These are phyloP conservation scores for Agonopterix arenella DNA, from an alignment of 2,888 invertebrate genomes.

Conservation along the genomic window DNA sequence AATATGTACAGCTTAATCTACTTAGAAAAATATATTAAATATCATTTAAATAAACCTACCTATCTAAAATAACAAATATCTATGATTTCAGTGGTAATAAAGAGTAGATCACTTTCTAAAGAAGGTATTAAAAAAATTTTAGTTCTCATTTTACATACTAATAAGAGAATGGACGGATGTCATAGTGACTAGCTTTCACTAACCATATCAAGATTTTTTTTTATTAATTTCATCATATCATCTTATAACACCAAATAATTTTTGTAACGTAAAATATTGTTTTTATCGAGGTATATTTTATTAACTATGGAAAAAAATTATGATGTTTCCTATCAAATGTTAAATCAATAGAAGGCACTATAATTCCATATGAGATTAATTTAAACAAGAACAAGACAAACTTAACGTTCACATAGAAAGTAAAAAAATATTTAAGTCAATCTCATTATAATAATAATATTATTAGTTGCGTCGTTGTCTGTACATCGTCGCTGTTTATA, in stretches of 20 bases:
- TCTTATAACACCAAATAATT: too few relatives aligned
- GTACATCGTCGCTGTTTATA: conserved; percentile 8
- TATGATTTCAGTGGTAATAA: neutral
- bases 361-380: too few relatives aligned
- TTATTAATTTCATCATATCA: too few relatives aligned
- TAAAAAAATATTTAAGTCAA: too few relatives aligned
- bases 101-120: neutral
- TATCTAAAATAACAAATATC: neutral
- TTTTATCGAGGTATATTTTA: neutral
- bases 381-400: neutral
- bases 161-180: conserved; percentile 13
- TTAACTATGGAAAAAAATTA: neutral
- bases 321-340: conserved; percentile 8
- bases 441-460: too few relatives aligned
- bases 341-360: conserved; percentile 7
- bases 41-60: neutral
- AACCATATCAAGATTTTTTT: conserved; percentile 13
- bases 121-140: too few relatives aligned
- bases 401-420: too few relatives aligned
- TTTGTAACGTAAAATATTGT: neutral
- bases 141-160: neutral
- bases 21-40: too few relatives aligned
- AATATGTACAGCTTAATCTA: too few relatives aligned
- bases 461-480: conserved; percentile 1
- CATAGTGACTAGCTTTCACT: conserved; percentile 39